phyloP scores from a whole-genome alignment of 1,140 invertebrate genomes.

The Rhynchophorus ferrugineus region DNA sequence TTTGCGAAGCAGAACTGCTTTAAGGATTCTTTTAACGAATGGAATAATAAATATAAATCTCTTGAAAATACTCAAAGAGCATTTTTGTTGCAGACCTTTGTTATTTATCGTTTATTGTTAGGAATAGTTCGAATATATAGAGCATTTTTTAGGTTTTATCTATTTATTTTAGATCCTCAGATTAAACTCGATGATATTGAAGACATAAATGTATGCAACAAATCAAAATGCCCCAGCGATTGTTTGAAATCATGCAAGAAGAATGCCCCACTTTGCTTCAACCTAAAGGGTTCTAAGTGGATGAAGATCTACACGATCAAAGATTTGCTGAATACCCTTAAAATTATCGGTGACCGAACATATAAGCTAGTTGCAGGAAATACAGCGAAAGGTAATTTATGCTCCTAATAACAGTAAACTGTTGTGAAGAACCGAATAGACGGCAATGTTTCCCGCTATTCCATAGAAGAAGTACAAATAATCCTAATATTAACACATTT shows the following conservation, averaged over 20 bases:
- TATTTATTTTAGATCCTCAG: slow-evolving; percentile 9
- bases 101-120: too few species aligned
- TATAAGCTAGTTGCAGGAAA: slow-evolving; percentile 36
- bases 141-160: too few species aligned
- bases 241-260: slow-evolving; percentile 11
- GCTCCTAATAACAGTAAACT: not conserved
- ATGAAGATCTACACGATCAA: slow-evolving; percentile 26
- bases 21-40: too few species aligned
- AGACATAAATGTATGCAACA: slow-evolving; percentile 16
- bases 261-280: slow-evolving; percentile 9
- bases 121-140: too few species aligned
- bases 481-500: too few species aligned
- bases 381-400: slow-evolving; percentile 31
- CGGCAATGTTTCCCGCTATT: too few species aligned
- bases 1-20: too few species aligned
- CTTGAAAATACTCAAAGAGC: too few species aligned
- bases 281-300: slow-evolving; percentile 24
- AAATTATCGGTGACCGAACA: slow-evolving; percentile 13
- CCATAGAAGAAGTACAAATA: too few species aligned
- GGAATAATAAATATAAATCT: too few species aligned
- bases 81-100: too few species aligned
- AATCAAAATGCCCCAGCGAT: not conserved
- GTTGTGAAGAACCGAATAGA: too few species aligned
- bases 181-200: slow-evolving; percentile 22
- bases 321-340: slow-evolving; percentile 28